Evolutionary conservation across 2,888 invertebrate species (phyloP), one percentile per base, ranked within the genome.

Genomic region (Chrysolina americana): DNA sequence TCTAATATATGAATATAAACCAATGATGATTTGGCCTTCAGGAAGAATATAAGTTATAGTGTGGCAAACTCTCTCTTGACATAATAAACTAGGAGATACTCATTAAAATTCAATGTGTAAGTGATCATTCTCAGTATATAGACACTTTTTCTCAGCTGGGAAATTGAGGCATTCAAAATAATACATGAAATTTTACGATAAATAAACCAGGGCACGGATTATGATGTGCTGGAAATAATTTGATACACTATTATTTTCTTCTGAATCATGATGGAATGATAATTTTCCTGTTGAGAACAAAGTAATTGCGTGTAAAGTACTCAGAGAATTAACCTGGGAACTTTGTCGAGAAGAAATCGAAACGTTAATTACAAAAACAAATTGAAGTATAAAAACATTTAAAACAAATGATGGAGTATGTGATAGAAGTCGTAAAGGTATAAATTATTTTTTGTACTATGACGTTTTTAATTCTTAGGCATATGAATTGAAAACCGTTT

Each of bases 171-270:
- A 53, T 21, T 21, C 53, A 23, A 53, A 53, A 21, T 19, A 10
- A 8, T 13, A 19, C n/a, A 13, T 53, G 53, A 5, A 53, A 19
- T 53, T 21, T 21, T 19, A 53, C 19, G 21, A 10, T 53, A 59
- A 59, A 59, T 59, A 59, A 59, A 59, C 59, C 59, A 59, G 59
- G 59, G 15, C 59, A 59, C 8, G 0, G 59, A n/a, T 59, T 36
- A 36, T 13, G 15, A 59, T 36, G 9, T 59, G 59, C n/a, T 59
- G 53, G 53, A 53, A 53, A 53, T 53, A 53, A 53, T 59, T 1
- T 59, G 28, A 28, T 59, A 28, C 36, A n/a, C 59, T 59, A 59
- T 59, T 28, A 59, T 36, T 59, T 59, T 59, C 28, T 21, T 59
- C 15, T 36, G n/a, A 36, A 6, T 59, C 36, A 59, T n/a, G 17